Base-by-base conservation (phyloP, 2,113 vertebrate species). In the Piaya cayana region DNA sequence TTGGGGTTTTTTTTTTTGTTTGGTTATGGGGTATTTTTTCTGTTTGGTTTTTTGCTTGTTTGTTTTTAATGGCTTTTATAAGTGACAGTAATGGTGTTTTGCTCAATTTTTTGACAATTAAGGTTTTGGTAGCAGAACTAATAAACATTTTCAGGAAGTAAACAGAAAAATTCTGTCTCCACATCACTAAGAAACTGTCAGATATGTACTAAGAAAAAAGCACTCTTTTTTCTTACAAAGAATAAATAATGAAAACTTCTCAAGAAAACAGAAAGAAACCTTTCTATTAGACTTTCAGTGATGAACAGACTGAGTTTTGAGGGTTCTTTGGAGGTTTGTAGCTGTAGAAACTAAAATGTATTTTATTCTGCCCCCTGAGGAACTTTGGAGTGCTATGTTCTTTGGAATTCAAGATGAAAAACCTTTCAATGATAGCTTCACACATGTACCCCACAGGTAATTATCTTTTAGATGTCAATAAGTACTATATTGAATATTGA, bases 401-500 rank as follows among this genome's bases (percentile, higher is more conserved):
- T 62, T 9, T 55, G n/a, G 20, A 5, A 18, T 59, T 47, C 4
- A 21, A 47, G 11, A 11, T 3, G 17, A 30, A 34, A 8, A 59
- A 14, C 16, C 14, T 49, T 76, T 69, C 52, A 12, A 0, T 15
- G 21, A 3, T 1, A 67, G 30, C 1, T 27, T 56, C 65, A 23
- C 32, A 2, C 4, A 1, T 0, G 0, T 18, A 3, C 12, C 9
- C 22, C 22, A 2, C 1, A 1, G 8, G 21, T 25, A 5, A 11
- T 37, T 74, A 0, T 2, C 8, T 65, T 60, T 7, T 2, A 20
- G 36, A 12, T 37, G 22, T 6, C 34, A 49, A 0, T 6, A 18
- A 30, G 17, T 1, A 1, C 55, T 50, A 1, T 45, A 11, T 6
- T 39, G 58, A 12, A 0, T 22, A 5, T 1, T 23, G 45, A 88